These are phyloP conservation scores for Thumatha senex DNA, from an alignment of 2,888 invertebrate species.

Conservation along the genomic window DNA sequence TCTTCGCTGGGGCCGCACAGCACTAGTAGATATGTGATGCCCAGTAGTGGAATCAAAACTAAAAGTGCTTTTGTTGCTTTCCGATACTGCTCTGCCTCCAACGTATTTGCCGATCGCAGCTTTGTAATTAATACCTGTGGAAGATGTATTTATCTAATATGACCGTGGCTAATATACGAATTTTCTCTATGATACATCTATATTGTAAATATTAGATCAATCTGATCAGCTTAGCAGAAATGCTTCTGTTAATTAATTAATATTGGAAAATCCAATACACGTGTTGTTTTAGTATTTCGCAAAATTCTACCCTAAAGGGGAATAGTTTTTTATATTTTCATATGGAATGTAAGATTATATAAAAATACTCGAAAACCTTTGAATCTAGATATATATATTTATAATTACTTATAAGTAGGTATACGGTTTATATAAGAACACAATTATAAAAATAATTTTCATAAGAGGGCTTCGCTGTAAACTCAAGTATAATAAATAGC, in stretches of 20 bases:
- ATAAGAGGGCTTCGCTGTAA: neutral
- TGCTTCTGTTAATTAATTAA: too few relatives aligned
- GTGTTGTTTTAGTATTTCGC: too few relatives aligned
- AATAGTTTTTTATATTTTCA: too few relatives aligned
- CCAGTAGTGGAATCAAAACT: constrained; percentile 96
- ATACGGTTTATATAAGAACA: neutral
- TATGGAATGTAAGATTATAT: too few relatives aligned
- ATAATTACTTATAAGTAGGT: too few relatives aligned
- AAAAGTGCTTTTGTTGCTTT: constrained; percentile 96
- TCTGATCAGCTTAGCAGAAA: too few relatives aligned
- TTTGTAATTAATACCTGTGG: constrained; percentile 95
- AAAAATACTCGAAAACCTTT: too few relatives aligned
- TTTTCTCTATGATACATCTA: too few relatives aligned
- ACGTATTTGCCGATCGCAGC: constrained; percentile 93
- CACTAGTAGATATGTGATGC: constrained; percentile 94
- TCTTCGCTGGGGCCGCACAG: constrained; percentile 91
- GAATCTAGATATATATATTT: too few relatives aligned
- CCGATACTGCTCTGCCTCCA: constrained; percentile 95
- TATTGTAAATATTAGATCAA: too few relatives aligned
- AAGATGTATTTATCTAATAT: neutral
- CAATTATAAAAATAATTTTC: neutral
- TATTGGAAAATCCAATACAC: too few relatives aligned
- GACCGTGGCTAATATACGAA: neutral
- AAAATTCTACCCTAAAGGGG: too few relatives aligned
- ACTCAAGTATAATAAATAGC: neutral